Percentiles rank a stretch among this genome's conserved stretches.
phyloP scores from a whole-genome alignment of 2,888 invertebrate genomes.

The Orchesella flavescens region DNA sequence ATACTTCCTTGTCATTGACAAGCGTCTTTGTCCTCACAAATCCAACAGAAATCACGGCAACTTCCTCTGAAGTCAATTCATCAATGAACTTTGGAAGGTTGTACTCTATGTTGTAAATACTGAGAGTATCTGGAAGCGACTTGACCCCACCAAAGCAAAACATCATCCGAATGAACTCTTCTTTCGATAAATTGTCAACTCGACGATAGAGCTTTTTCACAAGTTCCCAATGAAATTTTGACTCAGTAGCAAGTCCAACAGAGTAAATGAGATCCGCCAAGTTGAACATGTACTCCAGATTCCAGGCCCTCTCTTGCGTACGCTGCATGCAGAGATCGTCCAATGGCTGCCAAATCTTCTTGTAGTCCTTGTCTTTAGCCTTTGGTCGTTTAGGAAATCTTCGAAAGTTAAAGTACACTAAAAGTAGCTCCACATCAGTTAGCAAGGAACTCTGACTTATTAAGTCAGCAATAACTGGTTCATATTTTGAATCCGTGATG shows the following conservation, averaged over 20 bases:
- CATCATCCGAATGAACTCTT: slow-evolving; percentile 81
- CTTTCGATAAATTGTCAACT: slow-evolving; percentile 78
- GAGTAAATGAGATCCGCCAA: slow-evolving; percentile 81
- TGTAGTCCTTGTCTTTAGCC: slow-evolving; percentile 78
- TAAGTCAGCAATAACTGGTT: slow-evolving; percentile 32
- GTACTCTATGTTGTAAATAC: slow-evolving; percentile 81
- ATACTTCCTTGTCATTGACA: slow-evolving; percentile 77
- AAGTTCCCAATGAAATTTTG: slow-evolving; percentile 76
- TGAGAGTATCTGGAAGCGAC: slow-evolving; percentile 75
- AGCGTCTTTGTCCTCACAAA: slow-evolving; percentile 84
- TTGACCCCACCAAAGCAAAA: slow-evolving; percentile 81
- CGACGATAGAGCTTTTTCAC: slow-evolving; percentile 78
- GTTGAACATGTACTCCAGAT: slow-evolving; percentile 76
- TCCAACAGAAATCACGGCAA: slow-evolving; percentile 84
- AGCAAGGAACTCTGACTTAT: slow-evolving; percentile 41
- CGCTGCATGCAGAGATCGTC: slow-evolving; percentile 80
- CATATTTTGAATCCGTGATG: slow-evolving; percentile 53
- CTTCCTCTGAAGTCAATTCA: slow-evolving; percentile 79
- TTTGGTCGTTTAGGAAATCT: slow-evolving; percentile 76
- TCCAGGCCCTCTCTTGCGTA: slow-evolving; percentile 26
- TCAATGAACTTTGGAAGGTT: slow-evolving; percentile 77
- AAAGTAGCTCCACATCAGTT: slow-evolving; percentile 50
- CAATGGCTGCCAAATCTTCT: slow-evolving; percentile 81
- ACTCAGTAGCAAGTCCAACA: slow-evolving; percentile 37
- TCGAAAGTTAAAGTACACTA: slow-evolving; percentile 43